Conservation (phyloP, 2,797 vertebrate species). For the Myotis daubentonii region DNA sequence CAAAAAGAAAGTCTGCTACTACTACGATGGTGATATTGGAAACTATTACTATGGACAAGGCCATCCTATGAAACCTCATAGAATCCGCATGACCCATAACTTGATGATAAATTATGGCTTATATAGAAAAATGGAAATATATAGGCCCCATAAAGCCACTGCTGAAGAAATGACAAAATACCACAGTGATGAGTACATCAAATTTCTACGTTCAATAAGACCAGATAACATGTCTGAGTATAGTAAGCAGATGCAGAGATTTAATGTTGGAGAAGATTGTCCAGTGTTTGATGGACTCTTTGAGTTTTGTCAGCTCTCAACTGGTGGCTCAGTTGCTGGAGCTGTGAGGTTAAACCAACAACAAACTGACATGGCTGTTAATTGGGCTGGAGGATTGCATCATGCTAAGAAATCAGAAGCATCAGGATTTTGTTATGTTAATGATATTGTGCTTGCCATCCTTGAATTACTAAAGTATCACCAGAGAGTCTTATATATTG, state of each 20-base stretch:
- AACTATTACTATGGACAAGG: conserved; percentile 97
- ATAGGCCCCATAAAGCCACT: conserved; percentile 95
- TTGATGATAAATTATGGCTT: conserved; percentile 97
- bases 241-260: conserved; percentile 98
- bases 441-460: too few relatives aligned
- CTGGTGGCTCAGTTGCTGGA: too few relatives aligned
- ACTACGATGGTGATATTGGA: conserved; percentile 94
- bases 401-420: too few relatives aligned
- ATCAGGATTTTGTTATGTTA: too few relatives aligned
- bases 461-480: conserved; percentile 85
- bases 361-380: too few relatives aligned
- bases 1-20: conserved; percentile 97
- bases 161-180: conserved; percentile 97
- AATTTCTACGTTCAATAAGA: conserved; percentile 94
- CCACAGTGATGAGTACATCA: conserved; percentile 96
- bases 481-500: conserved; percentile 96
- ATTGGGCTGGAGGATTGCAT: too few relatives aligned
- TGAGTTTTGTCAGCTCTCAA: too few relatives aligned
- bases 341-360: too few relatives aligned
- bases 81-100: conserved; percentile 98
- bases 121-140: conserved; percentile 98
- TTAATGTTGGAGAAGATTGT: background rate
- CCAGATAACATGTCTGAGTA: conserved; percentile 97
- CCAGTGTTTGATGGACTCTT: too few relatives aligned
- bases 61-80: conserved; percentile 96